phyloP scores from a whole-genome alignment of 2,888 invertebrate genomes.

The Polymixis flavicincta region DNA sequence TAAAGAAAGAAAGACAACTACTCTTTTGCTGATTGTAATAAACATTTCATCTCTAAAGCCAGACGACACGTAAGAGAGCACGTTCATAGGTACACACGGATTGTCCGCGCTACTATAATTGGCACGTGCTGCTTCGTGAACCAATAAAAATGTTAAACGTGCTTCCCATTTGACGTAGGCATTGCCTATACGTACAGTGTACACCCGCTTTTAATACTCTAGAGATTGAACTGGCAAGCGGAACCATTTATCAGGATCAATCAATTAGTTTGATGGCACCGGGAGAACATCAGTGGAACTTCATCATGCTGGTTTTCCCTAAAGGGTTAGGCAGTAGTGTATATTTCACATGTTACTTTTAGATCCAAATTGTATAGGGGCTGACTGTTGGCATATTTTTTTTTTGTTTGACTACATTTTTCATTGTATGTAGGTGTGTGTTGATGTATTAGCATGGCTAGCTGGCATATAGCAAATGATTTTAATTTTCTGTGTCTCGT shows the following conservation, averaged over 20 bases:
- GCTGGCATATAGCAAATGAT: no score
- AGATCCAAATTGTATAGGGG: not conserved
- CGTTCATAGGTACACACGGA: not conserved
- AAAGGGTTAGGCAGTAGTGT: no score
- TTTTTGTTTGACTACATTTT: no score
- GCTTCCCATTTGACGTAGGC: constrained; percentile 9
- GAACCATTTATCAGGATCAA: constrained; percentile 31
- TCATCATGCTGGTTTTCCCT: not conserved
- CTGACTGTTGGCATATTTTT: no score
- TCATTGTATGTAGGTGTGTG: no score
- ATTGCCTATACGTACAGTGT: not conserved
- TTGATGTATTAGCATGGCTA: no score
- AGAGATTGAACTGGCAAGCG: constrained; percentile 4
- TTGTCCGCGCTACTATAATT: not conserved
- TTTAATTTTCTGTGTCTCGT: no score
- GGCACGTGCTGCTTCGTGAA: not conserved
- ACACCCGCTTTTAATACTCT: not conserved
- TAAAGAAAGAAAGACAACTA: not conserved
- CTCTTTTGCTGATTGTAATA: not conserved
- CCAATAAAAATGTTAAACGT: constrained; percentile 27
- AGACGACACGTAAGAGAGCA: not conserved
- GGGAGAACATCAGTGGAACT: not conserved
- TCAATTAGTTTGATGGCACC: constrained; percentile 35
- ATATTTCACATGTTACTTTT: not conserved
- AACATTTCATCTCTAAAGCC: not conserved